phyloP scores from a whole-genome alignment of 2,888 invertebrate species.

The Hyppa rectilinea region DNA sequence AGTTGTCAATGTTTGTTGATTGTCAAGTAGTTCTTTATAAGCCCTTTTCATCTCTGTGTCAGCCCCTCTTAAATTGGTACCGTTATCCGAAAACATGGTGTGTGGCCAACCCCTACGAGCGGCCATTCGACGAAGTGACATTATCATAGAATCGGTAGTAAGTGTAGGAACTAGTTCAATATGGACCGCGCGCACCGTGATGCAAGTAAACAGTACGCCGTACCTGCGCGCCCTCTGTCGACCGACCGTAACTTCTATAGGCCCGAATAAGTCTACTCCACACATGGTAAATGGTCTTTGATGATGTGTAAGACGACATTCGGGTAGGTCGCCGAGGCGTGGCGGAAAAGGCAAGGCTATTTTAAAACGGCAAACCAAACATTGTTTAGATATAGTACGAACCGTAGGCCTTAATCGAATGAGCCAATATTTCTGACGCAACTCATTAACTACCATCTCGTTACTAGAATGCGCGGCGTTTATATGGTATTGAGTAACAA shows the following conservation, averaged over 20 bases:
- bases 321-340: constrained; percentile 10
- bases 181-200: constrained; percentile 20
- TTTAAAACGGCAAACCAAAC: constrained; percentile 9
- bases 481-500: constrained; percentile 6
- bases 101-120: constrained; percentile 23
- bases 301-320: constrained; percentile 11
- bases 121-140: constrained; percentile 22
- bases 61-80: constrained; percentile 14
- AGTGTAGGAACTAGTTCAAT: constrained; percentile 15
- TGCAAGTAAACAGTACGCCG: constrained; percentile 11
- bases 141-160: constrained; percentile 20
- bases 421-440: constrained; percentile 15
- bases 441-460: constrained; percentile 9
- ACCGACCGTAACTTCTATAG: neutral
- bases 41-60: constrained; percentile 10
- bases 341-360: neutral
- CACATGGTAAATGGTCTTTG: constrained; percentile 10
- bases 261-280: constrained; percentile 13
- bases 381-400: neutral
- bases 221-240: neutral
- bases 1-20: neutral
- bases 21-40: neutral
- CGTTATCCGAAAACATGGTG: constrained; percentile 14
- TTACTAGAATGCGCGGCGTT: constrained; percentile 6
- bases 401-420: constrained; percentile 8